Base-by-base conservation (phyloP, 2,113 vertebrate genomes). In the Varanus salvator region DNA sequence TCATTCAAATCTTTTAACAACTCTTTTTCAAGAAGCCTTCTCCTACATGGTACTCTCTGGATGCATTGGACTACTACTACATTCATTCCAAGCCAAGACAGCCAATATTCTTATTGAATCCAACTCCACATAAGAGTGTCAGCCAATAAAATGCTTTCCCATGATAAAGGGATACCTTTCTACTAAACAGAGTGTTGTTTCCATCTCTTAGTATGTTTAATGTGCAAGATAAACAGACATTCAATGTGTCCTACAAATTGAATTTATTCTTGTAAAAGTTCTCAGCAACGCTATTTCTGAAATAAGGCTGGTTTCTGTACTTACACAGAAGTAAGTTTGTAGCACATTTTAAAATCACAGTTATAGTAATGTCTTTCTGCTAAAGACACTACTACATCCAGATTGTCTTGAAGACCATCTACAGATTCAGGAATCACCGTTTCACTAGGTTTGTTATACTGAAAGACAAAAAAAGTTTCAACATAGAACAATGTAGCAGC, bases 311-410 rank as follows among this genome's bases (percentile, higher is more conserved):
- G 6, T 80, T 54, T 87, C 38, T 31, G 72, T 95, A 98, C 99
- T 97, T 97, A 99, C 99, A 97, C 98, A 17, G 99, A 99, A 50
- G 99, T 99, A 85, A 99, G 98, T 89, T 99, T 98, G 96, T 99
- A 99, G 96, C 99, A 99, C 98, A 99, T 99, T 96, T 99, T 99
- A 96, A 99, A 99, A 89, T 98, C 98, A 96, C 99, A 99, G 97
- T 99, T 99, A 96, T 99, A 99, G 96, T 99, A 99, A 97, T 99
- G 99, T 86, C 99, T 98, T 97, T 99, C 99, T 90, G 99, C 99
- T 93, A 99, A 97, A 88, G 99, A 99, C 90, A 99, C 99, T 0
- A 99, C 99, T 44, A 99, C 98, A 96, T 99, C 99, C 97, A 99
- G 94, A 93, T 99, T 99, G 93, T 99, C 98, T 91, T 99, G 98